Percentiles rank a stretch among this genome's conserved stretches.
These are phyloP conservation scores for Brachionus asplanchnoidis DNA, from an alignment of 1,140 invertebrate species.

Conservation along the genomic window DNA sequence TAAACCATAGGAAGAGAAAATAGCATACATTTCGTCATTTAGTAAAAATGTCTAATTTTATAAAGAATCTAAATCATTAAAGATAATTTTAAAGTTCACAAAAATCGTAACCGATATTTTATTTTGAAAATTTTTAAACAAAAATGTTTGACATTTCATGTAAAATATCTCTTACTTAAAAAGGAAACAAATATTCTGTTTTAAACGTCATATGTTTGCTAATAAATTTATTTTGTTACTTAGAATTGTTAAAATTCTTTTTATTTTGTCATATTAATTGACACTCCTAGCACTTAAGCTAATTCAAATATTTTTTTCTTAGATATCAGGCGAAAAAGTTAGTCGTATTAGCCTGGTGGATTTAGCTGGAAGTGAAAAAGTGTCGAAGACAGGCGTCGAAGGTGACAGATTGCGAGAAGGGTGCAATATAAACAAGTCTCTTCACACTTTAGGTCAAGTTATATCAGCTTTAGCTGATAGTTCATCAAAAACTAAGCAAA, in stretches of 20 bases:
- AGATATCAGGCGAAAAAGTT: constrained; percentile 50
- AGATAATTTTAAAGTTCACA: not conserved
- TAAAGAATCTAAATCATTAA: too few species aligned
- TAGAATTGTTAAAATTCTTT: not conserved
- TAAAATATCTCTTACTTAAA: not conserved
- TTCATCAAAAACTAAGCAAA: constrained; percentile 43
- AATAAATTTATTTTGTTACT: not conserved
- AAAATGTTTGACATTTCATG: not conserved
- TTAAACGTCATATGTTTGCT: not conserved
- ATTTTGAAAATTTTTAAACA: not conserved
- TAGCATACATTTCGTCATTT: not conserved
- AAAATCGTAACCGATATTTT: not conserved
- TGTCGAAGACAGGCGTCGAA: constrained; percentile 54
- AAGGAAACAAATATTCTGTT: not conserved
- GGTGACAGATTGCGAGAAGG: constrained; percentile 56
- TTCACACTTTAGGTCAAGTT: constrained; percentile 45
- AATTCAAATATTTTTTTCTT: not conserved
- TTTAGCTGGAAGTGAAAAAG: constrained; percentile 59
- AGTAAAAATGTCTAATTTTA: not conserved
- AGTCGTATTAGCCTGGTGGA: constrained; percentile 61
- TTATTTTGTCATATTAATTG: constrained; percentile 1
- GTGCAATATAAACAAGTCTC: constrained; percentile 33
- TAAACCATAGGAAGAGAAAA: not conserved
- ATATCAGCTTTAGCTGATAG: constrained; percentile 48
- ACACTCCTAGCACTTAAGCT: not conserved